Percentiles rank a stretch among this genome's conserved stretches.
Conservation (phyloP, 2,888 invertebrate genomes). For the Iphiclides podalirius region DNA sequence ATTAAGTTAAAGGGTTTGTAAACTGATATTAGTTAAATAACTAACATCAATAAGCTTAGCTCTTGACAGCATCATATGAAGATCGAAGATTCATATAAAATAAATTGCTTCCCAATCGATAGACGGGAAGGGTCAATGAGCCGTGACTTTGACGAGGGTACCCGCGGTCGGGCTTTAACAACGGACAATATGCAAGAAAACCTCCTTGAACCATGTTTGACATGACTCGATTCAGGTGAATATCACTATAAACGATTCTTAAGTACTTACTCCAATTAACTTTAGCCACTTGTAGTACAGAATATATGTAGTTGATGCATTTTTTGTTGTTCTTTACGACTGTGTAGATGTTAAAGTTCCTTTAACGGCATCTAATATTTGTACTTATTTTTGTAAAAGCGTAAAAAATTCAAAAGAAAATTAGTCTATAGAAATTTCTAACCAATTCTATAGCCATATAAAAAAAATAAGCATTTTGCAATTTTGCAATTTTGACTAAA, state of each 20-base stretch:
- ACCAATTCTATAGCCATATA: too few relatives aligned
- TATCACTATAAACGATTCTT: conserved; percentile 24
- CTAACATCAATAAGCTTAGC: conserved; percentile 51
- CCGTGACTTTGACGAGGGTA: conserved; percentile 75
- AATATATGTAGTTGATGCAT: too few relatives aligned
- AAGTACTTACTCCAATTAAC: conserved; percentile 30
- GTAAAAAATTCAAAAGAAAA: too few relatives aligned
- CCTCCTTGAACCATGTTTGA: conserved; percentile 60
- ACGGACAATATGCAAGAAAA: conserved; percentile 67
- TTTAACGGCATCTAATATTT: too few relatives aligned
- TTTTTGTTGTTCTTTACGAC: too few relatives aligned
- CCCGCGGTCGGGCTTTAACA: conserved; percentile 32
- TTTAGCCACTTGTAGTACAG: conserved; percentile 16
- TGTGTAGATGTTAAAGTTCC: too few relatives aligned
- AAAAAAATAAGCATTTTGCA: too few relatives aligned
- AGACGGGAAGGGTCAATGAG: conserved; percentile 70
- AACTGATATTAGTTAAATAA: conserved; percentile 31
- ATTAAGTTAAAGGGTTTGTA: conserved; percentile 1
- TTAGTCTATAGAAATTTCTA: too few relatives aligned
- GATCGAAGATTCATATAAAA: conserved; percentile 72
- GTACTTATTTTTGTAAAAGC: too few relatives aligned
- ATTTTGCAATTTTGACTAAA: too few relatives aligned
- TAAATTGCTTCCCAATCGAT: conserved; percentile 74
- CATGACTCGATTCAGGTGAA: conserved; percentile 64
- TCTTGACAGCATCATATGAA: conserved; percentile 63